A percentile compares a stretch with the other conserved stretches of the same genome.
These are phyloP conservation scores for Melierax canorus DNA, from an alignment of 2,113 vertebrate genomes.

Conservation along the genomic window DNA sequence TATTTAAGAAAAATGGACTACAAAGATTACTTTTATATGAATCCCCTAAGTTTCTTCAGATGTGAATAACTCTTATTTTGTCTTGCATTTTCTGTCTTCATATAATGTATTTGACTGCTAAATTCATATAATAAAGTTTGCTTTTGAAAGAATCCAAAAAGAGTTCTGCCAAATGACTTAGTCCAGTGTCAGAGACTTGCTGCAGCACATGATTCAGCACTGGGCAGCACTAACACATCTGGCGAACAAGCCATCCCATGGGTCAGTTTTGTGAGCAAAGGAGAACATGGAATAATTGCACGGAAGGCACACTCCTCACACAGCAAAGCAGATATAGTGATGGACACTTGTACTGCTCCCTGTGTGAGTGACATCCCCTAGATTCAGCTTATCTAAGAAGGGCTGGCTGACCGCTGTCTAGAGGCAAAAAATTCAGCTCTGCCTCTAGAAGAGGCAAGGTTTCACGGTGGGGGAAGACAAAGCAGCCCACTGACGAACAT, in stretches of 20 bases:
- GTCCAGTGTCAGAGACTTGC: neutral
- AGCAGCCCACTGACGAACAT: neutral
- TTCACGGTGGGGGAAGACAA: neutral
- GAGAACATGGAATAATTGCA: neutral
- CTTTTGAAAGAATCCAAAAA: neutral
- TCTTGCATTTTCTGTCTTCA: slow-evolving; percentile 51
- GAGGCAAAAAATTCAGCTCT: neutral
- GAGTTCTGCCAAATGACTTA: neutral
- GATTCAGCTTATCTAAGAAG: neutral
- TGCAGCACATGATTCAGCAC: neutral
- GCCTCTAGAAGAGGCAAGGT: neutral
- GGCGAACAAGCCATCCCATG: neutral
- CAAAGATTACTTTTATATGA: slow-evolving; percentile 68
- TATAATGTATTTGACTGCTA: slow-evolving; percentile 51
- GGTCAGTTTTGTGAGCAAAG: neutral
- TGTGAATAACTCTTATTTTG: slow-evolving; percentile 34
- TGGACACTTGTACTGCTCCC: neutral
- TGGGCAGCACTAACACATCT: neutral
- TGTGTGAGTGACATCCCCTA: neutral
- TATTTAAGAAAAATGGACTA: slow-evolving; percentile 74
- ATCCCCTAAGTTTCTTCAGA: slow-evolving; percentile 27
- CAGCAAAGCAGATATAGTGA: neutral
- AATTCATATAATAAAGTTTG: slow-evolving; percentile 70
- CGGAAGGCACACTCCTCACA: neutral
- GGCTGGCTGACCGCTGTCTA: neutral